These are phyloP conservation scores for Pandemis heparana DNA, from an alignment of 2,888 invertebrate genomes.

Conservation along the genomic window DNA sequence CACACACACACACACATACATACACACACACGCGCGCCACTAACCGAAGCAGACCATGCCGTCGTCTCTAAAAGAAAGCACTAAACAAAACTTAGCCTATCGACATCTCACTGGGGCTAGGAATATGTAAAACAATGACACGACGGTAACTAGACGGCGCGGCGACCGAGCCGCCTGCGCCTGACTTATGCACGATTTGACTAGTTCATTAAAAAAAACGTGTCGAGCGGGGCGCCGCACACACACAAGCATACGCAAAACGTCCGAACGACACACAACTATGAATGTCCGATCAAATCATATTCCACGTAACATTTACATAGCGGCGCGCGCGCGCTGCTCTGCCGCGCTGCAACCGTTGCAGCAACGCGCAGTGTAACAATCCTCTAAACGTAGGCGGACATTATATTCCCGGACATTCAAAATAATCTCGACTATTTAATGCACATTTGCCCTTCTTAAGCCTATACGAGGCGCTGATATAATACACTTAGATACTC, in stretches of 20 bases:
- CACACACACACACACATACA: background rate
- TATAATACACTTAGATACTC: background rate
- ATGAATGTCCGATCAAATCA: constrained; percentile 15
- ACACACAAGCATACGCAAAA: constrained; percentile 9
- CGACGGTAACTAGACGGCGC: background rate
- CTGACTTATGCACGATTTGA: constrained; percentile 20
- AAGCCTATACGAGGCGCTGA: too few species aligned
- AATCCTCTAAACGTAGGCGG: background rate
- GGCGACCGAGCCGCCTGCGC: background rate
- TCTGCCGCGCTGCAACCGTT: background rate
- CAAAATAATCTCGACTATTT: background rate
- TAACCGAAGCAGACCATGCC: background rate
- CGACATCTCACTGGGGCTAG: constrained; percentile 20
- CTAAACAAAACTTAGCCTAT: constrained; percentile 19
- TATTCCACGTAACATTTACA: constrained; percentile 11
- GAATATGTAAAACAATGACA: constrained; percentile 7
- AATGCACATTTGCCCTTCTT: background rate
- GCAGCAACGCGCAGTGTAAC: background rate
- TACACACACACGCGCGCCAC: background rate
- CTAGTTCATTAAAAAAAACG: constrained; percentile 5
- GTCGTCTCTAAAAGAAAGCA: background rate
- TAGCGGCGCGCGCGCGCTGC: constrained; percentile 33
- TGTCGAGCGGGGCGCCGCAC: constrained; percentile 4
- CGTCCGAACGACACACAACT: constrained; percentile 16
- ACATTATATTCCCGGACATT: background rate